Evolutionary conservation across 2,888 invertebrate species (phyloP).

Genomic region (Drosophila neoperkinsi): DNA sequence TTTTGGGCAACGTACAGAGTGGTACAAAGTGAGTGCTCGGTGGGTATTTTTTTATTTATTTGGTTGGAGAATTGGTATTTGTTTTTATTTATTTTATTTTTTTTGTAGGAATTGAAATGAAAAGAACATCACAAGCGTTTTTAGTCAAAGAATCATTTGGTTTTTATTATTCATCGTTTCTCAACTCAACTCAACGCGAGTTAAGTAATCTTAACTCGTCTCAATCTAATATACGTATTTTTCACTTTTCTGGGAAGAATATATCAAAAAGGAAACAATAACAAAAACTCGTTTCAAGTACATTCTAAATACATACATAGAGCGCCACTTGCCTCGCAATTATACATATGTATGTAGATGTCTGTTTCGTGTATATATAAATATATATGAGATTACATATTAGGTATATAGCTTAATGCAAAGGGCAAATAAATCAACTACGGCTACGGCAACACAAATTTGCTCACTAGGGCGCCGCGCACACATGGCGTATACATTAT

Average conservation of each 20-base stretch:
- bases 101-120: conserved; percentile 60
- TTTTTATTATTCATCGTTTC: conserved; percentile 75
- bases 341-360: conserved; percentile 28
- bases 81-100: conserved; percentile 22
- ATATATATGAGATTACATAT: conserved; percentile 43
- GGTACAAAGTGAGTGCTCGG: conserved; percentile 66
- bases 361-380: conserved; percentile 30
- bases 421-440: conserved; percentile 42
- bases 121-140: conserved; percentile 85
- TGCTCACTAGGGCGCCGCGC: conserved; percentile 43
- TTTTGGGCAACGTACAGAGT: conserved; percentile 62
- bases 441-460: conserved; percentile 53
- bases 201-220: conserved; percentile 34
- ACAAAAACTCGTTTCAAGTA: conserved; percentile 37
- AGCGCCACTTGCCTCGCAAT: conserved; percentile 6
- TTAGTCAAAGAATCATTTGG: conserved; percentile 85
- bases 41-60: conserved; percentile 46
- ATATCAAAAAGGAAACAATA: conserved; percentile 33
- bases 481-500: conserved; percentile 62
- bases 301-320: conserved; percentile 40
- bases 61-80: conserved; percentile 56
- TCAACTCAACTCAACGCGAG: conserved; percentile 52
- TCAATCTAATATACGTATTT: conserved; percentile 15
- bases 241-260: conserved; percentile 50
- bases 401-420: conserved; percentile 52